These are phyloP conservation scores for Cydia strobilella DNA, from an alignment of 1,140 invertebrate genomes.

Conservation along the genomic window DNA sequence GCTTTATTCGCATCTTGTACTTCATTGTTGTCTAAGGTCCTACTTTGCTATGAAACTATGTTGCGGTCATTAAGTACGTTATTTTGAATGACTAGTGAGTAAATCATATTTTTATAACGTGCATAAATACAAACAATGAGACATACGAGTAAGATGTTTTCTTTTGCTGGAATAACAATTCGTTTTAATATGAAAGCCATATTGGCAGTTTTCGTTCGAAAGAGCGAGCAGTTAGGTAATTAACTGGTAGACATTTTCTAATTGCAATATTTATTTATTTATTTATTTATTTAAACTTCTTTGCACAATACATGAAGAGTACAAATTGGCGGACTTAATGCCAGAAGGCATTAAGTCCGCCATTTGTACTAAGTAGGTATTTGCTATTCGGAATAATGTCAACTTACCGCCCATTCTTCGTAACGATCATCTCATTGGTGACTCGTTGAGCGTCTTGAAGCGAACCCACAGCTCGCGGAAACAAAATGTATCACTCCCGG, in stretches of 20 bases:
- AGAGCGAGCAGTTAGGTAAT: not conserved
- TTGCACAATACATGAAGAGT: no score
- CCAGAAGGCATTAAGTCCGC: no score
- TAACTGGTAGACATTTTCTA: not conserved
- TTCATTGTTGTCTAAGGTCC: constrained; percentile 24
- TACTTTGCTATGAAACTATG: constrained; percentile 30
- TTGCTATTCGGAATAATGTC: no score
- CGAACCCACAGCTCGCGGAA: constrained; percentile 94
- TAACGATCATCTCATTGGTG: constrained; percentile 99
- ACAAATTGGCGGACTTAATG: no score
- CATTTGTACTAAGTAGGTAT: no score
- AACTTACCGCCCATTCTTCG: constrained; percentile 87
- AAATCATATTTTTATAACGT: constrained; percentile 21
- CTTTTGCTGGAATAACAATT: not conserved
- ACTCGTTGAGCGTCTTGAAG: constrained; percentile 95
- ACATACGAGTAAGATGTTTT: not conserved
- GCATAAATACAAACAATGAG: constrained; percentile 19
- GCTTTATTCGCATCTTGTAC: constrained; percentile 3
- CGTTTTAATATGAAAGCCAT: not conserved
- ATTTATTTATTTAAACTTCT: no score
- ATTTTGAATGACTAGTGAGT: constrained; percentile 21
- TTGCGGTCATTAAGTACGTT: constrained; percentile 14
- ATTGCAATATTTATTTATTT: not conserved
- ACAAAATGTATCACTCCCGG: no score
- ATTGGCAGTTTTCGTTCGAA: no score